Conservation (phyloP, 2,113 vertebrate genomes). For the Otocyon megalotis region DNA sequence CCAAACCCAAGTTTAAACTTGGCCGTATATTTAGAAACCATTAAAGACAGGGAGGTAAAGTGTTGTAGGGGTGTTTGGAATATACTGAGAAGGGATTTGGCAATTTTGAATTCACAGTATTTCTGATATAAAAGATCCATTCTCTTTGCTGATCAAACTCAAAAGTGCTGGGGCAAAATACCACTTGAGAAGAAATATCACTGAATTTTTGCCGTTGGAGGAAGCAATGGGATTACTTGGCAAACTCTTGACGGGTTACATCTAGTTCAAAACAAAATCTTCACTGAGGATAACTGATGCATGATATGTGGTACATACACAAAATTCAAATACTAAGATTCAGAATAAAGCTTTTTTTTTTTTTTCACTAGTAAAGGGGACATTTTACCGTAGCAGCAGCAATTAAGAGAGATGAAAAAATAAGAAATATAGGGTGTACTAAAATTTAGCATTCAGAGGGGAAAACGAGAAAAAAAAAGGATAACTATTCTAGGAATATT, state of each 20-base stretch:
- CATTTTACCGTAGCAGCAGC: not conserved
- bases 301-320: not conserved
- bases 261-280: not conserved
- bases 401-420: not conserved
- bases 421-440: not conserved
- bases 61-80: not conserved
- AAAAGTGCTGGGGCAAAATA: not conserved
- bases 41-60: not conserved
- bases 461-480: not conserved
- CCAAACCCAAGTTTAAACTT: not conserved
- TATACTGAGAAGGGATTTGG: conserved; percentile 62
- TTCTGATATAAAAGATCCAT: conserved; percentile 70
- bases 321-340: conserved; percentile 36
- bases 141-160: conserved; percentile 54
- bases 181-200: not conserved
- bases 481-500: not conserved
- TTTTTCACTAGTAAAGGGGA: not conserved
- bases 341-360: not conserved
- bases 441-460: not conserved
- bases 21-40: not conserved
- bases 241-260: conserved; percentile 44
- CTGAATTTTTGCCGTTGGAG: not conserved
- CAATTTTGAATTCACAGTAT: conserved; percentile 78
- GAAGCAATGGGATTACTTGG: conserved; percentile 36
- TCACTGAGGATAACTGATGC: not conserved